Base-by-base conservation (phyloP, 2,888 invertebrate genomes). In the Melipona beecheii region DNA sequence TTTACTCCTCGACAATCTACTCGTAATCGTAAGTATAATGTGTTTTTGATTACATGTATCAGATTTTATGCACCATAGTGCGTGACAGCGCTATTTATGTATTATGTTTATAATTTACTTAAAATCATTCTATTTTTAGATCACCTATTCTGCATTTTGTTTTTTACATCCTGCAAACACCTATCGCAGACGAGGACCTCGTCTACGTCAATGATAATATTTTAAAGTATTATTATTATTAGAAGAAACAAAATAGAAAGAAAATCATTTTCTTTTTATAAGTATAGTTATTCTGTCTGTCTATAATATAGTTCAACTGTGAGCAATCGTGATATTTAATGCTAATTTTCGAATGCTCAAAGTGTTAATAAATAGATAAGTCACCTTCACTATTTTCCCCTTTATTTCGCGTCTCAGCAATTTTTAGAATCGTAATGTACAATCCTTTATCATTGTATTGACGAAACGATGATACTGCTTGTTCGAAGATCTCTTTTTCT, bases 51-150 rank as follows among this genome's bases (percentile, higher is more conserved):
- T 69, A 31, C 31, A 31, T 31, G n/a, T 73, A 72, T 60, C 56
- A 43, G 15, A 66, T 64, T 86, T 86, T 85, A 82, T 77, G 86
- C 82, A 83, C 72, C 79, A 68, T 50, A 65, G 83, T 62, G 82
- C 79, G 75, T 85, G 75, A 77, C 86, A 81, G 73, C 19, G 52
- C 69, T 71, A 86, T 86, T 31, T 85, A 72, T 82, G 64, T 76
- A 71, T 81, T 76, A 74, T 75, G 76, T 71, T 65, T 43, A 49
- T 64, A 69, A 78, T 66, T 75, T 60, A 75, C 75, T 81, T 69
- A 68, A n/a, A 31, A n/a, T 65, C 17, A 69, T 58, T 72, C 77
- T 77, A 80, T 75, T 81, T 81, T 69, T 58, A 71, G 54, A 21
- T 27, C 60, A 21, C 43, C 77, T 75, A 74, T 82, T 77, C 68